Conservation (phyloP, 2,113 vertebrate species). For the Nestor notabilis region DNA sequence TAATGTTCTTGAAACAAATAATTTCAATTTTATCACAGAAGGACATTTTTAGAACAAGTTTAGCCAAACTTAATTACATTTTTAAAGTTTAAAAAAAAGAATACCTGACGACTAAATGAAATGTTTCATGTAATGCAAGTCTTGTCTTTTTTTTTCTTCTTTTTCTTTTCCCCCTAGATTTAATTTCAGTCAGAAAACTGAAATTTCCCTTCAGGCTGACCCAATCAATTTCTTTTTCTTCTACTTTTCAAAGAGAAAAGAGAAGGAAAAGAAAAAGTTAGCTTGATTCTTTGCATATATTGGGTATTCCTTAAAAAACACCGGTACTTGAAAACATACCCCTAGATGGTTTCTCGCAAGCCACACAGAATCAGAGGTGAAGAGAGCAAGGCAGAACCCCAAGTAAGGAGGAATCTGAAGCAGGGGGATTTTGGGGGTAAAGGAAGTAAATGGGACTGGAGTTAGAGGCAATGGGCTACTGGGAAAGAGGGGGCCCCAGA, state of each 20-base stretch:
- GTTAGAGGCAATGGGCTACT: not conserved
- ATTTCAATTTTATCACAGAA: not conserved
- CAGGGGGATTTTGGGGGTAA: not conserved
- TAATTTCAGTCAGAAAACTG: not conserved
- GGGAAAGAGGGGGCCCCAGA: not conserved
- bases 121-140: not conserved
- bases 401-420: not conserved
- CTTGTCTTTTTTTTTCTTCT: fast-evolving
- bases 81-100: not conserved
- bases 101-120: not conserved
- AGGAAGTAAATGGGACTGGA: not conserved
- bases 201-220: not conserved
- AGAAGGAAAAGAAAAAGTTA: not conserved
- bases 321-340: not conserved
- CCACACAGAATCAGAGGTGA: not conserved
- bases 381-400: not conserved
- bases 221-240: not conserved
- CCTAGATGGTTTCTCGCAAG: not conserved
- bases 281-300: not conserved
- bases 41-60: not conserved
- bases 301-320: not conserved
- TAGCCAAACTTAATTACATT: not conserved
- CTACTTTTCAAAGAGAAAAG: not conserved
- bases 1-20: not conserved
- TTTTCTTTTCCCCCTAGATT: not conserved